These are phyloP conservation scores for Leptinotarsa defecta DNA, from an alignment of 1,140 invertebrate genomes.

Conservation along the genomic window DNA sequence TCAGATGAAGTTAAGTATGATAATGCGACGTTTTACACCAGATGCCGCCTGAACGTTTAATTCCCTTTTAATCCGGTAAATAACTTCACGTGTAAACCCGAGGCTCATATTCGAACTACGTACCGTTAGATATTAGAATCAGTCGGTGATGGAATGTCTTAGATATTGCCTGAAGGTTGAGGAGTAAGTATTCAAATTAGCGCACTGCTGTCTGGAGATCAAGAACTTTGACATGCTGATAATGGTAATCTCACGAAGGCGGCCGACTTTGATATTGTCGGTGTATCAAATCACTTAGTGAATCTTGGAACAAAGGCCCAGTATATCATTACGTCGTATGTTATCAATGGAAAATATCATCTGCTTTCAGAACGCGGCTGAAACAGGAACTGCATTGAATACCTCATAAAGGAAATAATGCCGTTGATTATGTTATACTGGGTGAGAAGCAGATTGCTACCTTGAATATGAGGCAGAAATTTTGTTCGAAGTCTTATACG, in stretches of 20 bases:
- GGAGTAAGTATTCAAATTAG: constrained; percentile 6
- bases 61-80: constrained; percentile 14
- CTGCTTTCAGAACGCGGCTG: neutral
- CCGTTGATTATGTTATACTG: too few species aligned
- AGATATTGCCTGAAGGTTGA: neutral
- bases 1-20: constrained; percentile 12
- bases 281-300: constrained; percentile 5
- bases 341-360: constrained; percentile 4
- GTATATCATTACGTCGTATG: neutral
- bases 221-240: constrained; percentile 6
- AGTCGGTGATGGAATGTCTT: neutral
- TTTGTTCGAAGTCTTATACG: too few species aligned
- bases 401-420: neutral
- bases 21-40: constrained; percentile 21
- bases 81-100: neutral
- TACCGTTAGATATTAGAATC: constrained; percentile 6
- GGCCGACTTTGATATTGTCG: constrained; percentile 6
- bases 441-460: too few species aligned
- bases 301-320: neutral
- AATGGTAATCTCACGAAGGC: constrained; percentile 9
- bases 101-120: neutral
- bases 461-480: too few species aligned
- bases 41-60: constrained; percentile 11
- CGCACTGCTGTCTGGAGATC: constrained; percentile 4
- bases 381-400: neutral